Base-by-base conservation (phyloP, 2,113 vertebrate genomes). In the Trogon melanurus region DNA sequence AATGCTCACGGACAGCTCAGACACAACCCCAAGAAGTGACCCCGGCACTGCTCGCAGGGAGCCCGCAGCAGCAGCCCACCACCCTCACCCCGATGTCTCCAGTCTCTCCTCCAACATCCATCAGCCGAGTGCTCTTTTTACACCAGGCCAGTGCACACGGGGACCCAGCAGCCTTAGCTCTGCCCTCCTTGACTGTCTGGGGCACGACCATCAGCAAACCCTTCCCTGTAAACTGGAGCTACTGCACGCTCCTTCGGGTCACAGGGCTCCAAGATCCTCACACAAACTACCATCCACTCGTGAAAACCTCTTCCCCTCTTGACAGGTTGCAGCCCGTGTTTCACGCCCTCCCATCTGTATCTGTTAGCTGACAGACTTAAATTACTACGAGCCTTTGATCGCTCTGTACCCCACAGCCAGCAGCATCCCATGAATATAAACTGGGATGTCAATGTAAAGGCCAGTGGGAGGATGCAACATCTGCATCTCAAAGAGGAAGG, bases 401-500 rank as follows among this genome's bases (percentile, higher is more conserved):
- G 92, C 74, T 91, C 85, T 1, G 6, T 36, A 74, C 61, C 94
- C 79, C 73, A 11, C 26, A 61, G 13, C 85, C 96, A 53, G 93
- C 88, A 64, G 71, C 88, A 79, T 5, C 54, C 89, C 30, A 0
- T 16, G 83, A 89, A 81, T 66, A 54, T 80, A 32, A 71, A 79
- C 29, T 0, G 2, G 50, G 91, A 38, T 9, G 54, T 1, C 2
- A 27, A 23, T 1, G 64, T 23, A 11, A 72, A 30, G 18, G 8
- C 3, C 4, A 45, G 60, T 3, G 4, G 76, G 81, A 61, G 71
- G 83, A 76, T 2, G 10, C 79, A 78, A 91, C 93, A 88, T 79
- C 94, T 94, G 89, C 92, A 78, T 34, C 88, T 60, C 79, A 47
- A 21, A 62, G 44, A 22, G 79, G 79, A 34, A 66, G 95, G 93